Percentiles rank a stretch among this genome's conserved stretches.
These are phyloP conservation scores for Doryteuthis pealeii DNA, from an alignment of 1,140 invertebrate species.

Conservation along the genomic window DNA sequence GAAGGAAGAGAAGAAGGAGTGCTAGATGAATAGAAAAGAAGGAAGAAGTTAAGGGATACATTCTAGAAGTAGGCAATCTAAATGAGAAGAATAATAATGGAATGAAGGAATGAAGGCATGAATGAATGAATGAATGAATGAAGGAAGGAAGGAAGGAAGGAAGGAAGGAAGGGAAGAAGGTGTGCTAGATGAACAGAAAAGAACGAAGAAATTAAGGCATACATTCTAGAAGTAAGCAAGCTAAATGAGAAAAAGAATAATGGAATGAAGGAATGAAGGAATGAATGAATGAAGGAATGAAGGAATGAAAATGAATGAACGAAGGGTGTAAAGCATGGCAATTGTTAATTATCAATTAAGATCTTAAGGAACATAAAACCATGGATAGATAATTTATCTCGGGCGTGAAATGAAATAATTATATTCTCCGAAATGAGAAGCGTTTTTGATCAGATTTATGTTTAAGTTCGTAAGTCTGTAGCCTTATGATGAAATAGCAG, in stretches of 20 bases:
- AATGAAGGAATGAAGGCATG: neutral
- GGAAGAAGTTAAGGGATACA: neutral
- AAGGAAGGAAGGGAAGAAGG: slow-evolving; percentile 64
- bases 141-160: slow-evolving; percentile 68
- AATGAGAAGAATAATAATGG: neutral
- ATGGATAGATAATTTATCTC: too few species aligned
- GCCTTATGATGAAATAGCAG: too few species aligned
- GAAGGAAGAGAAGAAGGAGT: slow-evolving; percentile 3
- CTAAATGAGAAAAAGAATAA: neutral
- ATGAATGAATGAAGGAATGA: slow-evolving; percentile 4
- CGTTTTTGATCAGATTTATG: too few species aligned
- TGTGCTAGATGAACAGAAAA: neutral
- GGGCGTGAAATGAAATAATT: too few species aligned
- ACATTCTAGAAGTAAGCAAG: neutral
- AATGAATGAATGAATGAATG: slow-evolving; percentile 27
- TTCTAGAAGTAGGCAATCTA: slow-evolving; percentile 1
- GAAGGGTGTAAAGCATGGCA: neutral
- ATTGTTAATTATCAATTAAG: too few species aligned
- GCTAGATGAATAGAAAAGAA: slow-evolving; percentile 5
- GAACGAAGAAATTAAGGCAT: neutral
- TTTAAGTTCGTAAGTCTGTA: too few species aligned
- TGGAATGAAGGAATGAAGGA: neutral
- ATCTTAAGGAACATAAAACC: too few species aligned
- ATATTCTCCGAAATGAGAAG: too few species aligned
- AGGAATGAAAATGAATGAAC: neutral